Conservation (phyloP, 2,888 invertebrate genomes). For the Eupithecia exiguata region DNA sequence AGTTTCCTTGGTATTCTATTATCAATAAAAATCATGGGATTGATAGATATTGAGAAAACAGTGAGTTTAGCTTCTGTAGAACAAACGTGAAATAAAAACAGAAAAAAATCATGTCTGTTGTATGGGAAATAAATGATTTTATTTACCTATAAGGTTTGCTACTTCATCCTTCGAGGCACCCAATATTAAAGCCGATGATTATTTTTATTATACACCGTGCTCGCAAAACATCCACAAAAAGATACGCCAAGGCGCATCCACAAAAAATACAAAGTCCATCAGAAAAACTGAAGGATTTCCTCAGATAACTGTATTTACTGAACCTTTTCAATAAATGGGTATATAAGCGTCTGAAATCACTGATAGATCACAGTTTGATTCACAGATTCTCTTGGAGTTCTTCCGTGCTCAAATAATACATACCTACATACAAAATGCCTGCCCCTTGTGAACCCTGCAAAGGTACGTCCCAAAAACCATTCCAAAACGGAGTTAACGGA, state of each 20-base stretch:
- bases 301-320: slow-evolving; percentile 51
- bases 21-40: too few species aligned
- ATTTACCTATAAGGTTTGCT: too few species aligned
- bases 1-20: too few species aligned
- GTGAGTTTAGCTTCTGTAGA: too few species aligned
- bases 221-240: background rate
- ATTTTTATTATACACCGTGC: too few species aligned
- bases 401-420: slow-evolving; percentile 14
- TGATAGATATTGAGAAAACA: too few species aligned
- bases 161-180: too few species aligned
- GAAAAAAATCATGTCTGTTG: too few species aligned
- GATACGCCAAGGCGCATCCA: slow-evolving; percentile 19
- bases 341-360: slow-evolving; percentile 50
- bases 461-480: slow-evolving; percentile 64
- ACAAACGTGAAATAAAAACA: too few species aligned
- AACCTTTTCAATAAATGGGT: slow-evolving; percentile 38
- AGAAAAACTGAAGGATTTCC: slow-evolving; percentile 46
- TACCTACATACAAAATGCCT: slow-evolving; percentile 72
- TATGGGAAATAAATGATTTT: too few species aligned
- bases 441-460: slow-evolving; percentile 83
- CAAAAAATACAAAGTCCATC: slow-evolving; percentile 58
- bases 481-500: background rate
- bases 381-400: slow-evolving; percentile 13
- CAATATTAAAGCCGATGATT: too few species aligned
- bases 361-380: slow-evolving; percentile 36